Evolutionary conservation across 92 coral and sea anemone species (phyloP).

Genomic region (Phenganax marumi): DNA sequence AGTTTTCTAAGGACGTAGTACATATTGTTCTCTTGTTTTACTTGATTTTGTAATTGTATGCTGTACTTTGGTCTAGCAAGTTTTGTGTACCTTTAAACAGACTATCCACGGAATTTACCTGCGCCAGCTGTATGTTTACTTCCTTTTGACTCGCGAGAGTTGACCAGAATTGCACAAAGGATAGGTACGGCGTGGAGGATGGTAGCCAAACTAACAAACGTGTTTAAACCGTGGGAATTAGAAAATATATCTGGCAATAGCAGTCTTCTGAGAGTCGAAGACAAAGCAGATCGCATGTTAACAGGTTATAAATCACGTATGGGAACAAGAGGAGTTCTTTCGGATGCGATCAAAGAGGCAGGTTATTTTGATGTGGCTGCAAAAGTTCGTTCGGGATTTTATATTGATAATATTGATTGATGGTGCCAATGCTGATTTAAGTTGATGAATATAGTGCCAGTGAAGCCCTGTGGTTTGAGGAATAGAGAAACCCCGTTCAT

Average conservation of each 20-base stretch:
- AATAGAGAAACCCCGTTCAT: too few species aligned
- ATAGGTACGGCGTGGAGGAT: slow-evolving; percentile 24
- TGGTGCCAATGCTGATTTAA: too few species aligned
- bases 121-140: background rate
- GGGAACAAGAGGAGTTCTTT: slow-evolving; percentile 28
- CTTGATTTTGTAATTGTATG: background rate
- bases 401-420: background rate
- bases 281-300: slow-evolving; percentile 31
- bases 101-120: background rate
- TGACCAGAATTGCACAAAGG: slow-evolving; percentile 27
- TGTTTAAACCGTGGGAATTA: slow-evolving; percentile 30
- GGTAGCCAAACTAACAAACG: slow-evolving; percentile 1
- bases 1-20: too few species aligned
- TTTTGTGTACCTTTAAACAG: slow-evolving; percentile 5
- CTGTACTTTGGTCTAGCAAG: background rate
- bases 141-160: slow-evolving; percentile 6
- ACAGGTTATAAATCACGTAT: slow-evolving; percentile 11
- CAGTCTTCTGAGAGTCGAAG: background rate
- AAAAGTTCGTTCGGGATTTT: slow-evolving; percentile 17
- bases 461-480: too few species aligned
- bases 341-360: background rate
- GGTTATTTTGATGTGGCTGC: background rate
- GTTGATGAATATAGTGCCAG: too few species aligned
- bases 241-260: background rate
- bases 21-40: too few species aligned